Base-by-base conservation (phyloP, 2,888 invertebrate genomes). In the Platycheirus albimanus region DNA sequence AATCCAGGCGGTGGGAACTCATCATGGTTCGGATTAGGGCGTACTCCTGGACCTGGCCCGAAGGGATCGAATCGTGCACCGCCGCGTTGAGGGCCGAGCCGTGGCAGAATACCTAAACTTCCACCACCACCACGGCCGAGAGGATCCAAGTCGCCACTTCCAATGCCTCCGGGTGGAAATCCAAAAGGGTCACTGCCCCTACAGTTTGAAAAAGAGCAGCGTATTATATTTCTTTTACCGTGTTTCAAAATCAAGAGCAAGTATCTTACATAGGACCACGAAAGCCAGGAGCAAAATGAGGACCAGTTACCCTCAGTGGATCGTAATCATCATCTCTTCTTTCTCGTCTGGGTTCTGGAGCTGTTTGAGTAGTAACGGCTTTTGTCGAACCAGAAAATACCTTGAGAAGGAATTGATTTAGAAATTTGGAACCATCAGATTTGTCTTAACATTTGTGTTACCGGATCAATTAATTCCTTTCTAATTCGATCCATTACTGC, bases 1-100 rank as follows among this genome's bases (percentile, higher is more conserved):
- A 89, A 90, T 19, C 94, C 95, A 7, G 95, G 95, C n/a, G 94
- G 94, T 11, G 86, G 87, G 54, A 96, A 91, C 86, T 96, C 95
- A 89, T 96, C 96, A 11, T 94, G 93, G 87, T 95, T 95, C 2
- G 92, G 91, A 45, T 89, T 91, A 84, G 92, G 85, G 58, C 87
- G 91, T 80, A 91, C 87, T 6, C 91, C 92, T 3, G 91, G 92
- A 36, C 90, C 92, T 5, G 93, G 93, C 0, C 95, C 94, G 88
- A 96, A 95, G 0, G 97, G 97, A 91, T 97, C 97, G 89, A 96
- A 97, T 70, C 97, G 93, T 2, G 96, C 96, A 11, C 96, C 85
- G 41, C 84, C 84, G 24, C 72, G 66, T 2, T 56, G 85, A 15
- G 72, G 78, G 1, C 72, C 66, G 8, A 49, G 47, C 13, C 86